Conservation (phyloP, 1,140 invertebrate species). For the Sweltsa coloradensis region DNA sequence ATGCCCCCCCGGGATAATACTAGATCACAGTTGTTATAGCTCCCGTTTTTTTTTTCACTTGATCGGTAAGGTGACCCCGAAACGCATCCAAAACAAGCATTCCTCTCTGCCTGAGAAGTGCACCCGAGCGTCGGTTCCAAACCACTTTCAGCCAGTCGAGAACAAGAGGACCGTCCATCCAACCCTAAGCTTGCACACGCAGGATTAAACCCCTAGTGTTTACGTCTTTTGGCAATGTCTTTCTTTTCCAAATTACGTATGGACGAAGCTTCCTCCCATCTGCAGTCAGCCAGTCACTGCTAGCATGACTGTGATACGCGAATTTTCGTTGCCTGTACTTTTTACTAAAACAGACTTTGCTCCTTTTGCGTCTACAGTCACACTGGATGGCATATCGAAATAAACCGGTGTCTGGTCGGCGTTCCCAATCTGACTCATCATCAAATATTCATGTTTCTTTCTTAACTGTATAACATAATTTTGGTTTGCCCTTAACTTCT, state of each 20-base stretch:
- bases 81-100: constrained; percentile 12
- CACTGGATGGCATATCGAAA: constrained; percentile 13
- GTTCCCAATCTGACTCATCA: constrained; percentile 11
- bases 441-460: constrained; percentile 7
- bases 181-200: constrained; percentile 10
- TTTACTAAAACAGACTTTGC: constrained; percentile 10
- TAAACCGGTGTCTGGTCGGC: constrained; percentile 14
- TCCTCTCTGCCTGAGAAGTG: constrained; percentile 4
- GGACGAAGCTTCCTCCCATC: constrained; percentile 12
- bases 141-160: constrained; percentile 12
- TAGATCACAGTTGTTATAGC: constrained; percentile 1
- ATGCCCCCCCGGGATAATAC: constrained; percentile 15
- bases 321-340: constrained; percentile 8
- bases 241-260: constrained; percentile 11
- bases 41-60: not conserved
- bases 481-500: too few relatives aligned
- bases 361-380: constrained; percentile 9
- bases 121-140: constrained; percentile 12
- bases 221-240: constrained; percentile 11
- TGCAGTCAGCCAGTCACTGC: constrained; percentile 3
- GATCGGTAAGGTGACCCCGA: constrained; percentile 5
- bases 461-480: constrained; percentile 4
- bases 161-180: constrained; percentile 10
- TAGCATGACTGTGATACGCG: constrained; percentile 6
- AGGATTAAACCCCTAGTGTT: constrained; percentile 3